A percentile compares a stretch with the other conserved stretches of the same genome.
phyloP scores from a whole-genome alignment of 2,797 vertebrate species.

The Babyrousa celebensis region DNA sequence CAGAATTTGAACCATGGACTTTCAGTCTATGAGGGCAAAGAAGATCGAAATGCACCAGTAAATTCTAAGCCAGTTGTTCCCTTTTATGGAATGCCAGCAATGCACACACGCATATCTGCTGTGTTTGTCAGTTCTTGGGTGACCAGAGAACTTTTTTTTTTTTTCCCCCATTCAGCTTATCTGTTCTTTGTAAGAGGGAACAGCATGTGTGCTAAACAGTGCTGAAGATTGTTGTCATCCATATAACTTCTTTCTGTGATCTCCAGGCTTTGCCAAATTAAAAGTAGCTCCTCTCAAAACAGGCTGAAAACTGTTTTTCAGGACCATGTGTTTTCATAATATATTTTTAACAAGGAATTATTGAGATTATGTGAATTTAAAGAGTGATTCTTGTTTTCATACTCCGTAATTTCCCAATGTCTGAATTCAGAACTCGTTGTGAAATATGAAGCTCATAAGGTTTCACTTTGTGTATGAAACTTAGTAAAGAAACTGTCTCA shows the following conservation, averaged over 20 bases:
- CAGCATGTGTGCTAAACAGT: conserved; percentile 16
- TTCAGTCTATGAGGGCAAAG: conserved; percentile 43
- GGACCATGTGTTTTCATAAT: conserved; percentile 28
- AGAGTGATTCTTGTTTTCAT: neutral
- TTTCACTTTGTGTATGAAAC: conserved; percentile 58
- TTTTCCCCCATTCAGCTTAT: neutral
- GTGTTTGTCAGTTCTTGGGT: conserved; percentile 39
- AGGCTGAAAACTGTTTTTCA: neutral
- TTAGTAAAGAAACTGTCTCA: conserved; percentile 32
- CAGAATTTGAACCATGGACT: conserved; percentile 66
- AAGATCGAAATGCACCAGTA: neutral
- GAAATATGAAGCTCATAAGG: conserved; percentile 1
- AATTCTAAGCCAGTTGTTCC: conserved; percentile 57
- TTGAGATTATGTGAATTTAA: conserved; percentile 44
- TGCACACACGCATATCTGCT: conserved; percentile 53
- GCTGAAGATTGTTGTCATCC: neutral
- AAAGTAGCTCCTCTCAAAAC: neutral
- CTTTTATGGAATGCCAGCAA: conserved; percentile 18
- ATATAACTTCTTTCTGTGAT: neutral
- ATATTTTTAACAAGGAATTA: conserved; percentile 49
- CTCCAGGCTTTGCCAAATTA: neutral
- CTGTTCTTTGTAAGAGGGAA: neutral
- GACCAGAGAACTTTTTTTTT: neutral
- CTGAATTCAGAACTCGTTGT: conserved; percentile 61
- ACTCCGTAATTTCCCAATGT: neutral